phyloP scores from a whole-genome alignment of 2,888 invertebrate genomes.

The Caenorhabditis sp. region DNA sequence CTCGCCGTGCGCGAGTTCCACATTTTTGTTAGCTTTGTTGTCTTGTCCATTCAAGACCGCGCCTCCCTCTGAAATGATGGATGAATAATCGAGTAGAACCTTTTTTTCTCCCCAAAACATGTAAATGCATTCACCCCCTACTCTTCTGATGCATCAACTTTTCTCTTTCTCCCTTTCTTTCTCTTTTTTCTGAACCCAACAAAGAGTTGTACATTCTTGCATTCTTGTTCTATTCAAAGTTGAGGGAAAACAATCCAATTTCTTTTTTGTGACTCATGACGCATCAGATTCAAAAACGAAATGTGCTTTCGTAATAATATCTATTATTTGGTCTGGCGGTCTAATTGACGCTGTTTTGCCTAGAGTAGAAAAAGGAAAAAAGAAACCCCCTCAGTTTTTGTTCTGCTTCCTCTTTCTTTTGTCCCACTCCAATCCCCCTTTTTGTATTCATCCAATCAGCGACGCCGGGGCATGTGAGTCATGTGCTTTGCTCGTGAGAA shows the following conservation, averaged over 20 bases:
- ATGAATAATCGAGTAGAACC: constrained; percentile 1
- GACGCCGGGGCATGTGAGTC: too few species aligned
- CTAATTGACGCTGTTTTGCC: too few species aligned
- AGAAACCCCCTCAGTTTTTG: too few species aligned
- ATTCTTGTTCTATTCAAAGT: too few species aligned
- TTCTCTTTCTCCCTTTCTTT: constrained; percentile 1
- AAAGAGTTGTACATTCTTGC: too few species aligned
- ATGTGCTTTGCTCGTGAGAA: background rate
- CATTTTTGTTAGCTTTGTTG: constrained; percentile 26
- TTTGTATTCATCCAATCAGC: constrained; percentile 27
- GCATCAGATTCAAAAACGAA: constrained; percentile 3
- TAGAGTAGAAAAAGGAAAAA: too few species aligned
- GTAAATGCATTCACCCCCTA: background rate
- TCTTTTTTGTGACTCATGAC: too few species aligned
- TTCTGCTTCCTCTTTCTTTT: background rate
- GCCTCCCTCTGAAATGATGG: constrained; percentile 52
- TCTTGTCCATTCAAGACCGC: constrained; percentile 38
- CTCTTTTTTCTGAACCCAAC: too few species aligned
- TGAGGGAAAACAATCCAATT: constrained; percentile 10
- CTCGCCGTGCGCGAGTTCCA: constrained; percentile 24
- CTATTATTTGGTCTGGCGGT: too few species aligned
- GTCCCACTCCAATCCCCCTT: background rate
- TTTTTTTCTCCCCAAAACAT: constrained; percentile 3
- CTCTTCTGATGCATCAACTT: constrained; percentile 10
- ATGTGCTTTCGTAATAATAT: too few species aligned